A percentile compares a stretch with the other conserved stretches of the same genome.
These are phyloP conservation scores for Notarius quadriscutis DNA, from an alignment of 2,113 vertebrate genomes.

Conservation along the genomic window DNA sequence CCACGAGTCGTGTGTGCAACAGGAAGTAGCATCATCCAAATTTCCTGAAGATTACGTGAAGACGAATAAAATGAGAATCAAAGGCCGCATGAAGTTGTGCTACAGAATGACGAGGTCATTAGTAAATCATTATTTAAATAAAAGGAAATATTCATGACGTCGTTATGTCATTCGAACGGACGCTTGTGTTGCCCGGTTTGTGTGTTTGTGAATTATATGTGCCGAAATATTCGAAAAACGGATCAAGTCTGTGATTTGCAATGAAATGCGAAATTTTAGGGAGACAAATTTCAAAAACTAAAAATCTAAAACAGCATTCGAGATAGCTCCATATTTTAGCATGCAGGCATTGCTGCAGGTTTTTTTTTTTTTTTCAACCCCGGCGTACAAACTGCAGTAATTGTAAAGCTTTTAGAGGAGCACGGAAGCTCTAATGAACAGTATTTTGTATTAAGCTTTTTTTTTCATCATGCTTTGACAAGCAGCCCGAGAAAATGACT, in stretches of 20 bases:
- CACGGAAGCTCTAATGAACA: conserved; percentile 49
- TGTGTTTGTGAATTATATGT: not conserved
- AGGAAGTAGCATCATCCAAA: not conserved
- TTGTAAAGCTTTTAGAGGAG: conserved; percentile 31
- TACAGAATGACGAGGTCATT: not conserved
- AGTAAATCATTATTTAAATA: not conserved
- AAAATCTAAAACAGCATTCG: not conserved
- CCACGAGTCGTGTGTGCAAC: not conserved
- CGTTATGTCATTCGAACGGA: not conserved
- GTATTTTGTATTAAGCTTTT: conserved; percentile 44
- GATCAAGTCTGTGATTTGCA: not conserved
- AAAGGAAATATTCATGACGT: not conserved
- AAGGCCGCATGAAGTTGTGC: not conserved
- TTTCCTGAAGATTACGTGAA: not conserved
- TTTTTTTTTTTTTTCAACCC: not conserved
- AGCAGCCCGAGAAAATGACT: conserved; percentile 55
- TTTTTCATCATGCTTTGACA: conserved; percentile 56
- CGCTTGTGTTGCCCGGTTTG: not conserved
- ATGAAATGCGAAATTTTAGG: not conserved
- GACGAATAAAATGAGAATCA: not conserved
- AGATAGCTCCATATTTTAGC: conserved; percentile 11
- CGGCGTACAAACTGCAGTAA: conserved; percentile 41
- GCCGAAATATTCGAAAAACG: not conserved
- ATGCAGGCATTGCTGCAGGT: conserved; percentile 12
- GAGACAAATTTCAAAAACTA: not conserved